Percentiles rank a stretch among this genome's conserved stretches.
Conservation (phyloP, 2,797 vertebrate species). For the Tragopan temminckii region DNA sequence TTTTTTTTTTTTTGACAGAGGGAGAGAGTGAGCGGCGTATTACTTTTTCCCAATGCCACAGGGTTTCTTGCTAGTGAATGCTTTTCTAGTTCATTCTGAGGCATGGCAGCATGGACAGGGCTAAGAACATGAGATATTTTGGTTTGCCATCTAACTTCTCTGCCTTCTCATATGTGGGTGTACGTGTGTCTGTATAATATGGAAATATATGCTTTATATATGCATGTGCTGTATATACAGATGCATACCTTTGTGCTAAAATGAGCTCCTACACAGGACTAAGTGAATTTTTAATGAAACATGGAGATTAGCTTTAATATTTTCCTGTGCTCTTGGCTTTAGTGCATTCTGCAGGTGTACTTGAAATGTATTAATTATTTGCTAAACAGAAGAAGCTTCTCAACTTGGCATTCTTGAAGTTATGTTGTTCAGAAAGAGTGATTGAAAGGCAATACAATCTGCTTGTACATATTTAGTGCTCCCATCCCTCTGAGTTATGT, state of each 20-base stretch:
- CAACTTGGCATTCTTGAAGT: background rate
- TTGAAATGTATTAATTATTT: background rate
- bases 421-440: background rate
- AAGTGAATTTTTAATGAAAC: background rate
- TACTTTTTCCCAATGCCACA: background rate
- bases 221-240: background rate
- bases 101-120: background rate
- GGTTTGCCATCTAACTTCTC: background rate
- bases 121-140: background rate
- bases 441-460: background rate
- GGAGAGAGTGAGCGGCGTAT: background rate
- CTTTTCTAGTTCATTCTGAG: constrained; percentile 5
- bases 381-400: background rate
- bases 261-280: background rate
- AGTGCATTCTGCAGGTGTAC: background rate
- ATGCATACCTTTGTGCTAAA: background rate
- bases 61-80: background rate
- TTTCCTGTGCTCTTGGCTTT: background rate
- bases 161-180: background rate
- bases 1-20: background rate
- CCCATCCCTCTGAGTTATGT: background rate
- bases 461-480: background rate
- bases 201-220: background rate
- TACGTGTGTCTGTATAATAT: background rate
- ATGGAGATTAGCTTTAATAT: background rate